A percentile compares a stretch with the other conserved stretches of the same genome.
Evolutionary conservation across 2,888 invertebrate genomes (phyloP).

Genomic region (Lysandra coridon): DNA sequence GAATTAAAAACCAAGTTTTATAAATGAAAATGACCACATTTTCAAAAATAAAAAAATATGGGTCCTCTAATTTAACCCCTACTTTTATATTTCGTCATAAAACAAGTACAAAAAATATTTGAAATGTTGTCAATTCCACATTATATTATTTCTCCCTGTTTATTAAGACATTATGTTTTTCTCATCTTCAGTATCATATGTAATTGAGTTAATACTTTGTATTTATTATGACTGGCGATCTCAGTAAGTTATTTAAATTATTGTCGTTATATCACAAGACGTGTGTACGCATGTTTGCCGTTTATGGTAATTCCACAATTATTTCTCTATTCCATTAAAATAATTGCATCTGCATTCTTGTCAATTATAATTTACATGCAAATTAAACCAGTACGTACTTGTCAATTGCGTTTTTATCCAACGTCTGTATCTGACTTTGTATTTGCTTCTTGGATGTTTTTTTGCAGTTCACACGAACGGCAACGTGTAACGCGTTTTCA

Average conservation of each 20-base stretch:
- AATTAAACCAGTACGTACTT: constrained; percentile 22
- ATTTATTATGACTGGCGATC: not conserved
- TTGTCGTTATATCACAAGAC: not conserved
- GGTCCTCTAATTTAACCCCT: no score
- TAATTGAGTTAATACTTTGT: constrained; percentile 4
- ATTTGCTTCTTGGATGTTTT: constrained; percentile 8
- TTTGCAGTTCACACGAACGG: not conserved
- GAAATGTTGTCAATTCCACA: no score
- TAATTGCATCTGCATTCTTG: constrained; percentile 26
- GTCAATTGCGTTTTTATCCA: constrained; percentile 14
- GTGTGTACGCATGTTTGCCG: constrained; percentile 17
- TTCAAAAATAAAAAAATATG: no score
- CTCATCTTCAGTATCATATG: not conserved
- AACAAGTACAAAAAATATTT: no score
- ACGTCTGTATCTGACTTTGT: constrained; percentile 3
- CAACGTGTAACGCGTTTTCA: not conserved
- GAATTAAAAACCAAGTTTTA: no score
- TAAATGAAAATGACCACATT: no score
- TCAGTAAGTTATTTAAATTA: constrained; percentile 16
- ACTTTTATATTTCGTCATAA: no score
- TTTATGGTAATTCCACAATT: constrained; percentile 20
- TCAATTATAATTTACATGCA: constrained; percentile 25
- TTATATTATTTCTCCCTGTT: not conserved
- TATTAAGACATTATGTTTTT: not conserved
- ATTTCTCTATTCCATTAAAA: constrained; percentile 24